Evolutionary conservation across 1,140 invertebrate genomes (phyloP), one percentile per base, ranked within the genome.

Genomic region (Anadara kagoshimensis): DNA sequence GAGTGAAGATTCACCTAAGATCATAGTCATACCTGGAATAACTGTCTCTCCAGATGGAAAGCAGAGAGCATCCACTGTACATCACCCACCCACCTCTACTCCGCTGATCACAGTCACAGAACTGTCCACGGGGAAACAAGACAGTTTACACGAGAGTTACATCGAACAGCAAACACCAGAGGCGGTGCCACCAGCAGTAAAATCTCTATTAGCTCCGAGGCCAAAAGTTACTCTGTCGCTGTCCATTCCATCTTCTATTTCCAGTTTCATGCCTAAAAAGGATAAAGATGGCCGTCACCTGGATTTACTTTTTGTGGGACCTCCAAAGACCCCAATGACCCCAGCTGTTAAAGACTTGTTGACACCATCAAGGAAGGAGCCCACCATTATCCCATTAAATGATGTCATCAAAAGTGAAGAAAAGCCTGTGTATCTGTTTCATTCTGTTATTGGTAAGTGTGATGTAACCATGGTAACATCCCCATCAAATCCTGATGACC

Each of bases 361-460:
- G 59, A 73, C 61, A 29, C 75, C 75, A 58, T n/a, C 36, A 44
- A 44, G 5, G 4, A 63, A 20, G 20, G 69, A 76, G 22, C 61
- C 64, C 22, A 73, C 64, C n/a, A 82, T 77, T 75, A 79, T 67
- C 79, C 86, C 56, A 83, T 76, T 16, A 78, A 85, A 10, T 49
- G 41, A 54, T n/a, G 16, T 16, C 10, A 4, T 43, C 36, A 16
- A 59, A 11, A 56, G 20, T 11, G 36, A 20, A 11, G 43, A 47
- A 8, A 69, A 59, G 36, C 26, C 58, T 24, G 22, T 70, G n/a
- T 70, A 67, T 41, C 51, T 65, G n/a, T 36, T 70, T 51, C 69
- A 70, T 67, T 64, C 74, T 22, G 71, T 76, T 51, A 76, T 63
- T 36, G 68, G 69, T 67, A 63, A 70, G 44, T 51, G 11, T 59